Evolutionary conservation across 2,888 invertebrate genomes (phyloP), one percentile per base, ranked within the genome.

Genomic region (Agrypnus murinus): DNA sequence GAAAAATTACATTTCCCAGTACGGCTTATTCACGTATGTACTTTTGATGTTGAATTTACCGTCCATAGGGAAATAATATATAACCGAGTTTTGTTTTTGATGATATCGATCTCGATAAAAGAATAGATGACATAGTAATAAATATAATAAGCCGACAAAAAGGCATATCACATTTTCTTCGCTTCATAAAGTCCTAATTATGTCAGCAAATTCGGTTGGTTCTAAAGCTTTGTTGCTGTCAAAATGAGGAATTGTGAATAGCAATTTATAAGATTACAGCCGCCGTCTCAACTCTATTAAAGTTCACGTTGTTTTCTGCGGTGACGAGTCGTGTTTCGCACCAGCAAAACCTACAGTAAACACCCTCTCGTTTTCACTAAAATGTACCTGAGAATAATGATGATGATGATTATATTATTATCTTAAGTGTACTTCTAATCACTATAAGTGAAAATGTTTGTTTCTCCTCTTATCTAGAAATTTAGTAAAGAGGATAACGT

Each of bases 181-280:
- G 55, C 55, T 38, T 36, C 36, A 36, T 55, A 55, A 55, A 55
- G 55, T n/a, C 55, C 55, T 55, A 55, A 55, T 55, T 55, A 55
- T 55, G 55, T 55, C 55, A 55, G 55, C 55, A 55, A 55, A 55
- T 55, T 55, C 55, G 36, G 34, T 19, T 55, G 55, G 55, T 55
- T 36, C 36, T 36, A 15, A 25, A 55, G 55, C 55, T 36, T 55
- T 55, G 55, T 32, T 55, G 55, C 36, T 36, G 55, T 19, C 55
- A 55, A 36, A 17, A 55, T 19, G 55, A 36, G 55, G 36, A 55
- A 55, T 55, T 34, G 36, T 36, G 55, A 55, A 36, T 55, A 55
- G 55, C 32, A 55, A 55, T 55, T 55, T 55, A 55, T 55, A 36
- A 55, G 55, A 55, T 55, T 55, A 55, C 55, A 17, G 1, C 34